These are phyloP conservation scores for Noctua pronuba DNA, from an alignment of 2,888 invertebrate genomes.

Conservation along the genomic window DNA sequence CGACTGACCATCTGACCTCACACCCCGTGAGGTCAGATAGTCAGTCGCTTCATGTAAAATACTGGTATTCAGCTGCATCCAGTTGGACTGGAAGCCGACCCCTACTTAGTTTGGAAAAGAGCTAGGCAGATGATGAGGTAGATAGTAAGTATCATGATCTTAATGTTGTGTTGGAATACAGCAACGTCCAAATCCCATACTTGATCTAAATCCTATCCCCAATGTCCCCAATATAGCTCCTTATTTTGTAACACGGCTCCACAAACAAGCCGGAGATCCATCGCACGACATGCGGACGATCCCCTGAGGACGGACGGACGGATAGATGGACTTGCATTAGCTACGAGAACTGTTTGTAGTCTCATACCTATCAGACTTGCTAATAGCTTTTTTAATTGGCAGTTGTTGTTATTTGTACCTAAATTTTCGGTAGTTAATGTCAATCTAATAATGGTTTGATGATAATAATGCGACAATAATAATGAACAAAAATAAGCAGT, in stretches of 20 bases:
- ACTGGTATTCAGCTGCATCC: too few species aligned
- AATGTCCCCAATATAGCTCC: neutral
- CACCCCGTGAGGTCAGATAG: too few species aligned
- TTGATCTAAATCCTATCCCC: neutral
- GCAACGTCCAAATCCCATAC: neutral
- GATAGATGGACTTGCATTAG: constrained; percentile 30
- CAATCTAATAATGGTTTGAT: neutral
- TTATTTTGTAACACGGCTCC: neutral
- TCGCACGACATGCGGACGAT: constrained; percentile 11
- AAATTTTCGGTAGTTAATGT: neutral
- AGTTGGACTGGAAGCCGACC: too few species aligned
- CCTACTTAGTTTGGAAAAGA: too few species aligned
- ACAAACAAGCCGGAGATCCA: constrained; percentile 5
- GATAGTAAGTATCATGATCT: too few species aligned
- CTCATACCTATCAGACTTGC: neutral
- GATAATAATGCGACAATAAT: neutral
- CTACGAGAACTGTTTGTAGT: constrained; percentile 14
- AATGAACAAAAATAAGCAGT: too few species aligned
- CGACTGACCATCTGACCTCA: too few species aligned
- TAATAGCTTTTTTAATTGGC: neutral
- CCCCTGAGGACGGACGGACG: constrained; percentile 22
- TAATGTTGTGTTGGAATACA: neutral
- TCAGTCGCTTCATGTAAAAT: too few species aligned
- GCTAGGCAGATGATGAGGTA: too few species aligned
- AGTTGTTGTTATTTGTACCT: neutral